A percentile compares a stretch with the other conserved stretches of the same genome.
Conservation (phyloP, 1,140 invertebrate genomes). For the Cyphomyrmex costatus region DNA sequence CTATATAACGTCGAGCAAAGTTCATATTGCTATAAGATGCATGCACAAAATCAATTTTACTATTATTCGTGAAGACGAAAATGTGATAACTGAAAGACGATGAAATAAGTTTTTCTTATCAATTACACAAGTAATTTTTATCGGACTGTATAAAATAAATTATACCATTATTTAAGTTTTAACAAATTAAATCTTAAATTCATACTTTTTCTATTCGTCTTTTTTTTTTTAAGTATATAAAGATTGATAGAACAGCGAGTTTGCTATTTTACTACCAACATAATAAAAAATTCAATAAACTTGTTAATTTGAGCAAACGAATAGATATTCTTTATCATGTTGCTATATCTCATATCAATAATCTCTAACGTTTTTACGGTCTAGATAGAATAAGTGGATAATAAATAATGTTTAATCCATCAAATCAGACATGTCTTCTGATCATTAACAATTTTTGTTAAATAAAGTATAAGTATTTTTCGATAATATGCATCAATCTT, state of each 20-base stretch:
- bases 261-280: neutral
- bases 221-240: neutral
- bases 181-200: neutral
- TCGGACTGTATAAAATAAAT: neutral
- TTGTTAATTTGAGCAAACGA: neutral
- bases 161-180: neutral
- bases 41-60: conserved; percentile 10
- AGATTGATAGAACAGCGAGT: neutral
- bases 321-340: neutral
- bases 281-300: conserved; percentile 11
- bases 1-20: neutral
- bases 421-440: neutral
- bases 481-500: conserved; percentile 34
- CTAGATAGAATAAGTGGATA: neutral
- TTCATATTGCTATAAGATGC: neutral
- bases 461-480: conserved; percentile 27
- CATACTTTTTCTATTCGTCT: neutral
- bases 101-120: neutral
- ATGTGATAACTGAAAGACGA: neutral
- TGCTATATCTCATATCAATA: neutral
- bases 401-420: conserved; percentile 19
- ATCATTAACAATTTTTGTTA: neutral
- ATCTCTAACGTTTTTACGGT: neutral
- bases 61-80: neutral
- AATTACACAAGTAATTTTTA: neutral